phyloP scores from a whole-genome alignment of 2,888 invertebrate species.

The Belgica antarctica region DNA sequence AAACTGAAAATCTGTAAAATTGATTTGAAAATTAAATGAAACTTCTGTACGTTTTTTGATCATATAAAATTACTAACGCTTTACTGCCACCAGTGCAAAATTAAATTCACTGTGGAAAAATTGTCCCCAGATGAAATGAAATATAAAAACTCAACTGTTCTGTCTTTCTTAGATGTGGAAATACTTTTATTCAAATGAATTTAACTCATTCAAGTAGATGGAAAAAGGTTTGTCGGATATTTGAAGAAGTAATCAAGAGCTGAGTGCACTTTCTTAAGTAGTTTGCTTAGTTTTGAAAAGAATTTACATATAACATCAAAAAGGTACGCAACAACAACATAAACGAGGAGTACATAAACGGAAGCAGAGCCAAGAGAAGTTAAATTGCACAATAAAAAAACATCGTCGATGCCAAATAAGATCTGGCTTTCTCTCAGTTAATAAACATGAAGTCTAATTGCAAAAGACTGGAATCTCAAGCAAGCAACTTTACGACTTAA shows the following conservation, averaged over 20 bases:
- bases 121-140: background rate
- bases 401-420: too few relatives aligned
- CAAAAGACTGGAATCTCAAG: too few relatives aligned
- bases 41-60: too few relatives aligned
- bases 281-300: slow-evolving; percentile 22
- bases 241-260: slow-evolving; percentile 37
- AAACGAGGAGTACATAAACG: too few relatives aligned
- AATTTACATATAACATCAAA: slow-evolving; percentile 41
- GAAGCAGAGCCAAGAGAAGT: too few relatives aligned
- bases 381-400: too few relatives aligned
- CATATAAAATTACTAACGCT: too few relatives aligned
- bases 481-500: too few relatives aligned
- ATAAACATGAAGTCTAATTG: too few relatives aligned
- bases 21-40: background rate
- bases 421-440: too few relatives aligned
- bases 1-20: slow-evolving; percentile 17
- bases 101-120: slow-evolving; percentile 16
- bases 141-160: background rate
- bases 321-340: slow-evolving; percentile 39
- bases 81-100: background rate
- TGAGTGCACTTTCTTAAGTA: slow-evolving; percentile 38
- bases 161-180: slow-evolving; percentile 34
- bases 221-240: slow-evolving; percentile 6
- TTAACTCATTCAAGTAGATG: background rate
- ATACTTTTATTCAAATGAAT: slow-evolving; percentile 41